Base-by-base conservation (phyloP, 2,113 vertebrate species). In the Ardeotis arabs region DNA sequence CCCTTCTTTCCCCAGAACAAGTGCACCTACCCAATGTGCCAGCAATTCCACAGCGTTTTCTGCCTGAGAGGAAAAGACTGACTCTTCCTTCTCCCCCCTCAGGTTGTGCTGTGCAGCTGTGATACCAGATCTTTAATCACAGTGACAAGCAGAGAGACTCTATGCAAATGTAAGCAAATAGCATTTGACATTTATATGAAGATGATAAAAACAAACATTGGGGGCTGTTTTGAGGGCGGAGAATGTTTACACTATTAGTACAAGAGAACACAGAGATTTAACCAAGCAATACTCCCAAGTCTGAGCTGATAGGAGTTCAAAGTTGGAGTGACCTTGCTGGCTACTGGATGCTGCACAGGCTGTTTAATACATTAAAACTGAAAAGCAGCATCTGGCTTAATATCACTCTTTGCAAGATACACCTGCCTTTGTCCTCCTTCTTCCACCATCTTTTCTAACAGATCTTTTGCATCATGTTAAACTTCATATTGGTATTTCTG, bases 81-180 rank as follows among this genome's bases (percentile, higher is more conserved):
- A 77, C 83, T 91, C 63, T 93, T 93, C 37, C 55, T 87, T 56
- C 66, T 84, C 68, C 39, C n/a, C 92, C 95, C 68, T 56, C 44
- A 58, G 76, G 87, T 92, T 89, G 93, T 84, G 67, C 70, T 83
- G 49, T 84, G 74, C 68, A 95, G 84, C 80, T 80, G 82, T n/a
- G 81, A 90, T 84, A 84, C 58, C 84, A 84, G 45, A 44, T 77
- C 74, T 80, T 95, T 95, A 96, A 96, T 96, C 90, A 89, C 41
- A 85, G 49, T 87, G 90, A 95, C 95, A 96, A 90, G 85, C 64
- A 93, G 63, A 92, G 83, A 78, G 44, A 29, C 35, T 66, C 14
- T 93, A 96, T 97, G 94, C 86, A 96, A 97, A 96, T 96, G 56
- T 92, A 97, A 89, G 75, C 94, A 97, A 97, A 97, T 93, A 89